Percentiles rank a stretch among this genome's conserved stretches.
These are phyloP conservation scores for Silurus lanzhouensis DNA, from an alignment of 2,797 vertebrate genomes.

Conservation along the genomic window DNA sequence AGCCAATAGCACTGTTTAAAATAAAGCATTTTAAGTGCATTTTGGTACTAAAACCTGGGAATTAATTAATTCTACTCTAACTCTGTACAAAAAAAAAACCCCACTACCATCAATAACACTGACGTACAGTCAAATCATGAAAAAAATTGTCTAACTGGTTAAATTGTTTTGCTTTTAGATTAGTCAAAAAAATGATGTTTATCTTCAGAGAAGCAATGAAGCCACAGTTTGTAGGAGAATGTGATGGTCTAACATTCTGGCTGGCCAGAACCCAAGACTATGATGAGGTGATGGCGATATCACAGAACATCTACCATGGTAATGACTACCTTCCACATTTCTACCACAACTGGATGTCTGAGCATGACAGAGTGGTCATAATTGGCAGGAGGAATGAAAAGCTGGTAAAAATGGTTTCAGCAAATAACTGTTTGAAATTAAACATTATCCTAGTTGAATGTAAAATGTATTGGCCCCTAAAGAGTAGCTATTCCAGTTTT, in stretches of 20 bases:
- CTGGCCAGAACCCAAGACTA: constrained; percentile 64
- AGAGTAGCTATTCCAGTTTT: neutral
- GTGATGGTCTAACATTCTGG: constrained; percentile 64
- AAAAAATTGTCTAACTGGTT: too few species aligned
- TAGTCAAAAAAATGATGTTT: too few species aligned
- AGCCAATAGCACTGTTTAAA: neutral
- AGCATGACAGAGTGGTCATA: constrained; percentile 61
- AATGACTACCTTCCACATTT: constrained; percentile 66
- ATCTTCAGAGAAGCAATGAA: constrained; percentile 20
- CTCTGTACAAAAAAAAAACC: neutral
- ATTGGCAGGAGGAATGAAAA: constrained; percentile 59
- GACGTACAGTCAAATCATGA: too few species aligned
- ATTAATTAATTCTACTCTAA: neutral
- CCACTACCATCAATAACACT: too few species aligned
- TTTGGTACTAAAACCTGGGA: neutral
- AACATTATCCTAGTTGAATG: neutral
- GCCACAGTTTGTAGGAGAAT: constrained; percentile 38
- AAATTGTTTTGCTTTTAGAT: neutral
- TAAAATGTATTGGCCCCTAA: neutral
- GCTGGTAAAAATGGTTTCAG: constrained; percentile 57
- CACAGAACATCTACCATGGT: constrained; percentile 57
- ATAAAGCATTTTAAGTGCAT: too few species aligned
- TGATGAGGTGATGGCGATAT: constrained; percentile 67
- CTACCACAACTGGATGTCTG: constrained; percentile 65
- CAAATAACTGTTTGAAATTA: neutral